Evolutionary conservation across 2,113 vertebrate genomes (phyloP).

Genomic region (Alaudala cheleensis): DNA sequence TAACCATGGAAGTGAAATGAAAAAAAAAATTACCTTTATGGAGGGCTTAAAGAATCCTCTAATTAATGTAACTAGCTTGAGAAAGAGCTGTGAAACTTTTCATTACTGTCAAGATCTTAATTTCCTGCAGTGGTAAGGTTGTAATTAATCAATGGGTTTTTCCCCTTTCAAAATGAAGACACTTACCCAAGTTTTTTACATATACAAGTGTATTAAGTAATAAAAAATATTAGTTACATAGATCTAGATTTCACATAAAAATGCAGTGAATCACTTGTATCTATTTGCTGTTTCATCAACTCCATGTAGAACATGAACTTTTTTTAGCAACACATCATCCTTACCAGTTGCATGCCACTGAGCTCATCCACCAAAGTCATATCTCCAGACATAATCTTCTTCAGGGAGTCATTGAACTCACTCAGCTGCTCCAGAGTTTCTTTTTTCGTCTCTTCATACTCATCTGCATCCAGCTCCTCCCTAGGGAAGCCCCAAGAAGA

Average conservation of each 20-base stretch:
- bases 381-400: constrained; percentile 96
- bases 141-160: not conserved
- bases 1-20: not conserved
- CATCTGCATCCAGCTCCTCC: constrained; percentile 93
- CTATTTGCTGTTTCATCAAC: not conserved
- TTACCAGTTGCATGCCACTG: constrained; percentile 95
- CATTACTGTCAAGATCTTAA: not conserved
- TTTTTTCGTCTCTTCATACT: constrained; percentile 96
- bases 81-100: not conserved
- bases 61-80: not conserved
- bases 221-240: not conserved
- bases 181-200: not conserved
- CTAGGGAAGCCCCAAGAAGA: constrained; percentile 61
- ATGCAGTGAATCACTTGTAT: not conserved
- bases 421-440: constrained; percentile 95
- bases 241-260: not conserved
- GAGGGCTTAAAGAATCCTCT: not conserved
- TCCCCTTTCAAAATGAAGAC: not conserved
- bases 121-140: not conserved
- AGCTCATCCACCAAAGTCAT: constrained; percentile 97
- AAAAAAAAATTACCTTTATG: not conserved
- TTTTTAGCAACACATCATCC: not conserved
- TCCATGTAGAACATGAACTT: not conserved
- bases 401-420: constrained; percentile 94
- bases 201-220: not conserved